Base-by-base conservation (phyloP, 2,888 invertebrate genomes). In the Ormyrus labotus region DNA sequence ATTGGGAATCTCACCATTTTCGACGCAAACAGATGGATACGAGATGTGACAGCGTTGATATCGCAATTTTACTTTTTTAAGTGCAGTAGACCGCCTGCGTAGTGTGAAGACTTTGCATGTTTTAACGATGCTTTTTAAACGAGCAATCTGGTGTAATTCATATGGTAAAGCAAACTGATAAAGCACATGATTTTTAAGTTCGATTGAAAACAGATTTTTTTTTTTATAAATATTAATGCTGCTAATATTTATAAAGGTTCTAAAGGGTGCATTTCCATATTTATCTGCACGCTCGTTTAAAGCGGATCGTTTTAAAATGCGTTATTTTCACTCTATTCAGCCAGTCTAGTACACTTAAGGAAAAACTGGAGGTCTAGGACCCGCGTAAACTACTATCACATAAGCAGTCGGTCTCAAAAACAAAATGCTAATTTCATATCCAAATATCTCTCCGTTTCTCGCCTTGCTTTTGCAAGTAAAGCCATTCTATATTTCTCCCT, bases 11-110 rank as follows among this genome's bases (percentile, higher is more conserved):
- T 90, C 90, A 90, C 90, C 90, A 90, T 90, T 90, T 90, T 87
- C 86, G 88, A 88, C 88, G 89, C 87, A 89, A 87, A 90, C 89
- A 89, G 89, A 89, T 88, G 90, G 87, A 87, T 87, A 89, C 87
- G 90, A 90, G 89, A 90, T 88, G 88, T 90, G 90, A 90, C 86
- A 89, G 89, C 87, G 87, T 89, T 90, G 90, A 90, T 88, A 90
- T 89, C 88, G 88, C 86, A 86, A 87, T 82, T 82, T 85, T 85
- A 80, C 82, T 61, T 70, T 72, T 77, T 69, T 70, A 83, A 82
- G 81, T 69, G 65, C 11, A 68, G 13, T 64, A 67, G 65, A 67
- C 48, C 8, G 47, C 13, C 48, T 51, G 69, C 60, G 13, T 48
- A 53, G 57, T 1, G 65, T 61, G 63, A 78, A 53, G 72, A n/a